phyloP scores from a whole-genome alignment of 2,888 invertebrate species.

The Margaritifera margaritifera region DNA sequence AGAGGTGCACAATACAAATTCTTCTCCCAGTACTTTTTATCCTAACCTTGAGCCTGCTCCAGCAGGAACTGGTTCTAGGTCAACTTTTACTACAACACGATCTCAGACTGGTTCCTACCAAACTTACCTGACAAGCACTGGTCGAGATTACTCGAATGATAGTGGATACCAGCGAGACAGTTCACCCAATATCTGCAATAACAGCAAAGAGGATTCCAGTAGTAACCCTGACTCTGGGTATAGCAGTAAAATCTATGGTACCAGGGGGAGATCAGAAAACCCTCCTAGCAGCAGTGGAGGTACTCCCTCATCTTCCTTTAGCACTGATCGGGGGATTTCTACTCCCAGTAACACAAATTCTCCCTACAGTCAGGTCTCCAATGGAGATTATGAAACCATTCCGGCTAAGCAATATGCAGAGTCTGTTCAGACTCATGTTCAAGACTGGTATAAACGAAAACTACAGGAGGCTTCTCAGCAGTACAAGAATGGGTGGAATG shows the following conservation, averaged over 20 bases:
- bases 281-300: constrained; percentile 44
- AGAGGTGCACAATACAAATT: no score
- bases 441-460: constrained; percentile 61
- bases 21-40: no score
- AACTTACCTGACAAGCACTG: constrained; percentile 33
- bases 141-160: constrained; percentile 9
- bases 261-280: constrained; percentile 23
- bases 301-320: constrained; percentile 65
- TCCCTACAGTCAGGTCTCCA: constrained; percentile 43
- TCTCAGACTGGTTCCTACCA: constrained; percentile 30
- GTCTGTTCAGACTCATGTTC: constrained; percentile 52
- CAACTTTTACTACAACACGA: constrained; percentile 10
- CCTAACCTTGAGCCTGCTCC: no score
- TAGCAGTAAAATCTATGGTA: constrained; percentile 84
- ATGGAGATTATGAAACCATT: constrained; percentile 40
- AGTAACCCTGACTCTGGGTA: constrained; percentile 84
- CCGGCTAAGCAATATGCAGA: constrained; percentile 33
- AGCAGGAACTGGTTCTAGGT: no score
- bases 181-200: constrained; percentile 45
- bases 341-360: constrained; percentile 55
- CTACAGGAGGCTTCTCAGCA: constrained; percentile 57
- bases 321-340: constrained; percentile 53
- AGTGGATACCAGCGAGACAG: constrained; percentile 25
- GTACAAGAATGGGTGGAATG: no score
- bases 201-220: constrained; percentile 66